A percentile compares a stretch with the other conserved stretches of the same genome.
phyloP scores from a whole-genome alignment of 64 coral and sea anemone genomes.

The Montipora capricornis region DNA sequence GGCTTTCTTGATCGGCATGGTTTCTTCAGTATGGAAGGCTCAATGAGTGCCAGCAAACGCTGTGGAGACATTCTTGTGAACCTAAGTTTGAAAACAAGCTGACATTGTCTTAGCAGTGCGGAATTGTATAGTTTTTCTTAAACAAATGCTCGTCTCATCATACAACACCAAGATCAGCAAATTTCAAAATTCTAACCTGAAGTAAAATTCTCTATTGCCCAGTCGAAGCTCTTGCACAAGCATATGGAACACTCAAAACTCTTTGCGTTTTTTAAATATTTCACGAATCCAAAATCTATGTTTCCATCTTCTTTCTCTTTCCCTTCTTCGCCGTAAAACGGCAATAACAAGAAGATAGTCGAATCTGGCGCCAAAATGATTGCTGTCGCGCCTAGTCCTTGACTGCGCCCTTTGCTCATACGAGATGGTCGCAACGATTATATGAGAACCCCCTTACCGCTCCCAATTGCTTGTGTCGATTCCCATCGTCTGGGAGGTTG shows the following conservation, averaged over 20 bases:
- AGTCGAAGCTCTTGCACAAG: neutral
- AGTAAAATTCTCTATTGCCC: neutral
- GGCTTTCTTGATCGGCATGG: neutral
- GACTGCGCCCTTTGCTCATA: neutral
- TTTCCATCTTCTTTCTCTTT: neutral
- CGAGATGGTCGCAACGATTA: neutral
- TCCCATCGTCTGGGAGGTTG: too few species aligned
- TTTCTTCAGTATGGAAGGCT: neutral
- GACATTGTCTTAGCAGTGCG: neutral
- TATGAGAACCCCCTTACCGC: neutral
- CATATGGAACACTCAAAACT: neutral
- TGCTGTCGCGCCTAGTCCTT: neutral
- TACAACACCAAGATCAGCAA: neutral
- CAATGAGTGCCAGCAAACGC: neutral
- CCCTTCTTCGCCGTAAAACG: neutral
- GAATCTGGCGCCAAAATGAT: neutral
- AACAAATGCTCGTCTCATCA: neutral
- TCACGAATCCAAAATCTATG: neutral
- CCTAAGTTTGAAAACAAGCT: conserved; percentile 23
- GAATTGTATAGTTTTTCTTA: neutral
- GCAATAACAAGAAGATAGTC: neutral
- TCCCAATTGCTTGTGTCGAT: too few species aligned
- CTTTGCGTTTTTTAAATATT: neutral
- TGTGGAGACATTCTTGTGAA: conserved; percentile 37
- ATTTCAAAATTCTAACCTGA: neutral